Conservation (phyloP, 92 coral and sea anemone species). For the Anthopleura xanthogrammica region DNA sequence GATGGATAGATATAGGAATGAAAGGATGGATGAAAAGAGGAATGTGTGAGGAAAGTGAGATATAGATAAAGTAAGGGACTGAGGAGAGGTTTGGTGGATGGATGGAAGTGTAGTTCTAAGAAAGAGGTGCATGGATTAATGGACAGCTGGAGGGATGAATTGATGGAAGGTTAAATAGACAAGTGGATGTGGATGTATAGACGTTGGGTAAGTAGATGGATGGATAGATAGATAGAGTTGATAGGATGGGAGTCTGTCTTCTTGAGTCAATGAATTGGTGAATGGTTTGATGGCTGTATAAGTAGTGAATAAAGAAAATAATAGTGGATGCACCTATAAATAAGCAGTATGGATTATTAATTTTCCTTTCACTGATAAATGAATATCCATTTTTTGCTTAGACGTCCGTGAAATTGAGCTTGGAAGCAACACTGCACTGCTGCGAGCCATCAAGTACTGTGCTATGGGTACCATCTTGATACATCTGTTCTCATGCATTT, state of each 20-base stretch:
- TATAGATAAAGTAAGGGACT: background rate
- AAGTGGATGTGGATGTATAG: background rate
- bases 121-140: background rate
- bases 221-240: background rate
- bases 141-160: background rate
- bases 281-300: too few relatives aligned
- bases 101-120: background rate
- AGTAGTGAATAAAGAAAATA: too few relatives aligned
- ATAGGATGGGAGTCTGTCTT: too few relatives aligned
- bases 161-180: background rate
- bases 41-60: background rate
- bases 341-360: too few relatives aligned
- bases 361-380: background rate
- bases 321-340: too few relatives aligned
- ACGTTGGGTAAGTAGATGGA: too few relatives aligned
- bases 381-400: background rate
- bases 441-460: constrained; percentile 64
- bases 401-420: constrained; percentile 73
- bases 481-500: constrained; percentile 63
- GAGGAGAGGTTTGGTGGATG: background rate
- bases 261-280: too few relatives aligned
- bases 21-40: too few relatives aligned
- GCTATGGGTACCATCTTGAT: constrained; percentile 60
- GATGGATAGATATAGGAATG: too few relatives aligned
- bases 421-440: constrained; percentile 63